Evolutionary conservation across 2,797 vertebrate species (phyloP), one percentile per base, ranked within the genome.

Genomic region (Sarcoramphus papa): DNA sequence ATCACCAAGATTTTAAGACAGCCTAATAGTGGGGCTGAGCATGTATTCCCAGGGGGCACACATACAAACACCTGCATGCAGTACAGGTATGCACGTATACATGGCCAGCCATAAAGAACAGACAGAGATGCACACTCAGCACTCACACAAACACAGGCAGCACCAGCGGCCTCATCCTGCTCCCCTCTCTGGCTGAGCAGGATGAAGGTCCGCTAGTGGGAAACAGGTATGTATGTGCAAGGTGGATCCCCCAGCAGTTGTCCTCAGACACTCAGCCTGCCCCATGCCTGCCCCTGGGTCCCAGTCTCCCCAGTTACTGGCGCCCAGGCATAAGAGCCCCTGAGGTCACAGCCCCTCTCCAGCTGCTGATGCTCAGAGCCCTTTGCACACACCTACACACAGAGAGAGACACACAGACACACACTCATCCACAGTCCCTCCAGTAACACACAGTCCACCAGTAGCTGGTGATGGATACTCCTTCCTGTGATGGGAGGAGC

Each of bases 31-130:
- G 19, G 63, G 17, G 19, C 78, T 57, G 60, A 87, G n/a, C 60
- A 3, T 14, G 20, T 33, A 14, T 67, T 86, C 43, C 30, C 48
- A 14, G 43, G 50, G 47, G 67, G 16, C 41, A 62, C 33, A 40
- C 10, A 7, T n/a, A 10, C 48, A 31, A 12, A n/a, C n/a, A 30
- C 25, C 23, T 40, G 27, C 41, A 20, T 27, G 17, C 73, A 20
- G 31, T 8, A 37, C 65, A 47, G 1, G 1, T 64, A 5, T 31
- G 41, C 37, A 40, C 3, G 0, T 56, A 5, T 33, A 63, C 10
- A 5, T 40, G 59, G 22, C 60, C 41, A 43, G 19, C 54, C n/a
- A 22, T 20, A 63, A 57, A 18, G 67, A 63, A 31, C 31, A 43
- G 47, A 27, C 3, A 33, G n/a, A 63, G 15, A 12, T 37, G 22